Evolutionary conservation across 64 coral and sea anemone genomes (phyloP).

Genomic region (Pocillopora damicornis): DNA sequence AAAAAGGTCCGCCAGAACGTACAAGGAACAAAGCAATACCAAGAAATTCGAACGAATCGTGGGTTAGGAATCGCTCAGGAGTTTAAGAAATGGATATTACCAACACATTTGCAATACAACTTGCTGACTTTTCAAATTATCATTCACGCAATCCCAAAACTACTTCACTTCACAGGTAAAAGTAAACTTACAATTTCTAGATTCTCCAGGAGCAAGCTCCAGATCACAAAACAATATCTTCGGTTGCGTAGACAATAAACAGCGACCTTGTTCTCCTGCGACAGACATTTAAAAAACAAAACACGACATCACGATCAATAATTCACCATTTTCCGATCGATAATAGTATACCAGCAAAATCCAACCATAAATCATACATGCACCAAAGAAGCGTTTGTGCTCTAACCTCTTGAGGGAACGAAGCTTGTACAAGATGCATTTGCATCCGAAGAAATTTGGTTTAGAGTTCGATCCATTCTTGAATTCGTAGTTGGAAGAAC

Average conservation of each 20-base stretch:
- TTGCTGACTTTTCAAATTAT: too few species aligned
- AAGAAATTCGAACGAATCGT: too few species aligned
- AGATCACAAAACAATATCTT: constrained; percentile 98
- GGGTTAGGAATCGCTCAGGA: too few species aligned
- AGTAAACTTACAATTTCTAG: constrained; percentile 68
- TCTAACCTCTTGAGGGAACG: constrained; percentile 88
- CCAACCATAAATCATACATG: background rate
- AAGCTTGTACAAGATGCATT: constrained; percentile 74
- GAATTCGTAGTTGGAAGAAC: constrained; percentile 26
- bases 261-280: constrained; percentile 87
- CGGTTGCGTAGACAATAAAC: constrained; percentile 81
- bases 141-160: background rate
- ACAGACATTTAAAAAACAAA: constrained; percentile 21
- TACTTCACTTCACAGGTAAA: background rate
- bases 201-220: constrained; percentile 86
- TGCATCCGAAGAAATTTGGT: constrained; percentile 33
- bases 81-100: too few species aligned
- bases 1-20: too few species aligned
- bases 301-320: constrained; percentile 35
- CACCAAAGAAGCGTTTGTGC: background rate
- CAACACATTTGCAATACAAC: background rate
- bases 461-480: constrained; percentile 40
- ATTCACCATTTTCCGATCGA: background rate
- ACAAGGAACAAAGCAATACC: too few species aligned
- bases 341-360: constrained; percentile 35